Base-by-base conservation (phyloP, 2,113 vertebrate genomes). In the Copsychus sechellarum region DNA sequence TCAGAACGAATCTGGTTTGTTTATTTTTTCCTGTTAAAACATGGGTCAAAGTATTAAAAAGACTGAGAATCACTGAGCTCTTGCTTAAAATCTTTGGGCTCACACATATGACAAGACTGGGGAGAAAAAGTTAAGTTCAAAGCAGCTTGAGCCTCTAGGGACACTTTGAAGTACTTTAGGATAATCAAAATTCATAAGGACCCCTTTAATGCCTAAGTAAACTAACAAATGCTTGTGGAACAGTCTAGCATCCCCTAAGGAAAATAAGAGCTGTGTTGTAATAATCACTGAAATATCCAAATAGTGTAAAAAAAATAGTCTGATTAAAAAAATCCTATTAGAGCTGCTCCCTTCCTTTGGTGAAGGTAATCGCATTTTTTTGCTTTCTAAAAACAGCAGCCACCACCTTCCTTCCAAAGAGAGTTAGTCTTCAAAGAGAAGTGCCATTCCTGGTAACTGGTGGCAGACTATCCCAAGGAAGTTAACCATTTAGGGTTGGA, bases 81-180 rank as follows among this genome's bases (percentile, higher is more conserved):
- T 83, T 86, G 38, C 86, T 88, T 92, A 83, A 74, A 93, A 43
- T 92, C 82, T 89, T 95, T 91, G 77, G 80, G 73, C 73, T 93
- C 48, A 77, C 72, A 91, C 56, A 34, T 81, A 67, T 25, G 69
- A 95, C 86, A 91, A 92, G 86, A 84, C 48, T 81, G 72, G 64
- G 83, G 73, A 93, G 73, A 95, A 95, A 72, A 93, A 80, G 91
- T 92, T 92, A 96, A 89, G 91, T 95, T 96, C 94, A 94, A 97
- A 96, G 86, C 86, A 92, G 91, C 89, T 17, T 61, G 65, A 86
- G 94, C 89, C 89, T 96, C 91, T 95, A 93, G 91, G 83, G 92
- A 95, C 73, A 92, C 92, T 97, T 86, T 94, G 91, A 97, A 96
- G 80, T 93, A 89, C 92, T 95, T 97, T 53, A 92, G 73, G 89